Base-by-base conservation (phyloP, 2,888 invertebrate species). In the Hirtodrosophila cameraria region DNA sequence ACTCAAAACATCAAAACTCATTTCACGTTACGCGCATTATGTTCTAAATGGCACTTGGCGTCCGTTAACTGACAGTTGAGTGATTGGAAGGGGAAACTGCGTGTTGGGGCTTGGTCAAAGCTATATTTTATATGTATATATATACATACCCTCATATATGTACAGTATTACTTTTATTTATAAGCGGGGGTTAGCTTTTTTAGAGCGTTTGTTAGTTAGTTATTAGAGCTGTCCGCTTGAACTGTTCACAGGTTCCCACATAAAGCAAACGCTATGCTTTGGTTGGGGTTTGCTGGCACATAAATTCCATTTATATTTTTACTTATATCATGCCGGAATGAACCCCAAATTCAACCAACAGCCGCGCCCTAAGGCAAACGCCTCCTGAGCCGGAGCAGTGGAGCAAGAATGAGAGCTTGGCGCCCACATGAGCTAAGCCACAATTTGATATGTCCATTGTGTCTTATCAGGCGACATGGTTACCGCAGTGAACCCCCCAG, bases 391-490 rank as follows among this genome's bases (percentile, higher is more conserved):
- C 25, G 49, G 35, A 15, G 23, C 23, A 4, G 27, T 20, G 28
- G 27, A 9, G 18, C 3, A 15, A 9, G 43, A 13, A 15, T 16
- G n/a, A 16, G 9, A 23, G 28, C 15, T 16, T 3, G 11, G 18
- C 50, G 43, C 68, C 43, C 79, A 75, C 65, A 67, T 61, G 76
- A 75, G 78, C 71, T 85, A 84, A 87, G 88, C 86, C 88, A 86
- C 88, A 89, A 85, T 88, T 88, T 88, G 88, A 88, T 87, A 84
- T 89, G 89, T 88, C 88, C 88, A 88, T 89, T 89, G 89, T 87
- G 88, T 88, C 88, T 88, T 88, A 88, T 89, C 88, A 88, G 86
- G 78, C 86, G 77, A 80, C 83, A 82, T 87, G 87, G 87, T 76
- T 73, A 82, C 85, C 85, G 67, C 84, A 82, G 62, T 55, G 82